A percentile compares a stretch with the other conserved stretches of the same genome.
These are phyloP conservation scores for Hipposideros larvatus DNA, from an alignment of 2,797 vertebrate genomes.

Conservation along the genomic window DNA sequence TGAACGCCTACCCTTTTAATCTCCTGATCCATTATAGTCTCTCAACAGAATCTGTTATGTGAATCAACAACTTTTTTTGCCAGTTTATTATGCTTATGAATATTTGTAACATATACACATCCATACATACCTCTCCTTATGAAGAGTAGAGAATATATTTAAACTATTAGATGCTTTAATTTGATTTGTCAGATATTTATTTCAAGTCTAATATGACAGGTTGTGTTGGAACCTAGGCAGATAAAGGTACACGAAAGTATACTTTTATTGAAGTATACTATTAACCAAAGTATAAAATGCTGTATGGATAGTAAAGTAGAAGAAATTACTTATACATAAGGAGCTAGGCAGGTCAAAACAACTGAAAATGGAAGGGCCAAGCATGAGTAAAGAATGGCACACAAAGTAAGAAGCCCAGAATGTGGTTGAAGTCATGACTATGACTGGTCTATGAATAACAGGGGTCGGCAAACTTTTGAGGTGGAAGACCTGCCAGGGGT, in stretches of 20 bases:
- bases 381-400: not conserved
- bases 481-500: too few relatives aligned
- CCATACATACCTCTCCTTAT: not conserved
- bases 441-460: too few relatives aligned
- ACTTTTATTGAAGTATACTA: not conserved
- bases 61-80: not conserved
- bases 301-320: not conserved
- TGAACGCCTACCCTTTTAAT: not conserved
- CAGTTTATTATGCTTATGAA: not conserved
- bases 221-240: not conserved
- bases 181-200: not conserved
- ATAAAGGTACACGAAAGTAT: not conserved
- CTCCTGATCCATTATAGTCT: not conserved
- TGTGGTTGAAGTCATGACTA: not conserved
- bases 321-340: not conserved
- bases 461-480: too few relatives aligned
- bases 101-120: not conserved
- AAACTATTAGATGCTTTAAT: conserved; percentile 33
- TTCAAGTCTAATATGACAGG: not conserved
- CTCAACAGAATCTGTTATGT: not conserved
- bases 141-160: conserved; percentile 1
- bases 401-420: not conserved
- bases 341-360: not conserved
- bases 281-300: not conserved
- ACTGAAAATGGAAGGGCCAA: not conserved